Percentiles rank a stretch among this genome's conserved stretches.
These are phyloP conservation scores for Drosophila rellima DNA, from an alignment of 2,888 invertebrate species.

Conservation along the genomic window DNA sequence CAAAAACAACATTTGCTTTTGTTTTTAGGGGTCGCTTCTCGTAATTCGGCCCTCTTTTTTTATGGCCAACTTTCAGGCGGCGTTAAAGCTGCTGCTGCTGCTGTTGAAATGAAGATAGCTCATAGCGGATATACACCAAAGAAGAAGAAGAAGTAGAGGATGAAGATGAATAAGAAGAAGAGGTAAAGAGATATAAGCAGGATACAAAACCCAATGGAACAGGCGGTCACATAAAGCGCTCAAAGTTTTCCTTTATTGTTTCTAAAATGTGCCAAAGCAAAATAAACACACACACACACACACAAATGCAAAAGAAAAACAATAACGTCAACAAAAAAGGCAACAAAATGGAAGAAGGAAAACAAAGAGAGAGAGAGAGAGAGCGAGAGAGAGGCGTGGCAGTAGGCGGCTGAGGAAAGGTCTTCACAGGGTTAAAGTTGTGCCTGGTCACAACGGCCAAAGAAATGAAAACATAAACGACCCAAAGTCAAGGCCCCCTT, in stretches of 20 bases:
- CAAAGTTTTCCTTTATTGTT: conserved; percentile 78
- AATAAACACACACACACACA: conserved; percentile 66
- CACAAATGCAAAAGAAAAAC: conserved; percentile 21
- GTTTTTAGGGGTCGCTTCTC: conserved; percentile 55
- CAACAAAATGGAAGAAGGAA: conserved; percentile 2
- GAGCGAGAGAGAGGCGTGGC: conserved; percentile 9
- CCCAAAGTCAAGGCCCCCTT: conserved; percentile 59
- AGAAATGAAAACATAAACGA: conserved; percentile 71
- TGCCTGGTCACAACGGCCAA: conserved; percentile 23
- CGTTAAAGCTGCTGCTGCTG: conserved; percentile 12
- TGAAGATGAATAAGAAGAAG: not conserved
- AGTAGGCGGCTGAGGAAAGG: conserved; percentile 9
- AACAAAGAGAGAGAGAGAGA: not conserved
- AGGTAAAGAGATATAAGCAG: not conserved
- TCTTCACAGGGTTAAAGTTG: conserved; percentile 28
- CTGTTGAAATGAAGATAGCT: conserved; percentile 60
- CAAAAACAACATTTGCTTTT: conserved; percentile 47
- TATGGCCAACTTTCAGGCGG: conserved; percentile 49
- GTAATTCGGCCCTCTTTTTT: conserved; percentile 64
- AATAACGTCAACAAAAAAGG: not conserved
- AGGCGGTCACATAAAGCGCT: conserved; percentile 64
- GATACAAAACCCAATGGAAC: conserved; percentile 22
- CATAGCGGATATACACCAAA: conserved; percentile 23
- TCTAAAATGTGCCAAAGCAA: conserved; percentile 76
- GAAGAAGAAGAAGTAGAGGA: not conserved